Evolutionary conservation across 2,113 vertebrate species (phyloP).

Genomic region (Conger conger): DNA sequence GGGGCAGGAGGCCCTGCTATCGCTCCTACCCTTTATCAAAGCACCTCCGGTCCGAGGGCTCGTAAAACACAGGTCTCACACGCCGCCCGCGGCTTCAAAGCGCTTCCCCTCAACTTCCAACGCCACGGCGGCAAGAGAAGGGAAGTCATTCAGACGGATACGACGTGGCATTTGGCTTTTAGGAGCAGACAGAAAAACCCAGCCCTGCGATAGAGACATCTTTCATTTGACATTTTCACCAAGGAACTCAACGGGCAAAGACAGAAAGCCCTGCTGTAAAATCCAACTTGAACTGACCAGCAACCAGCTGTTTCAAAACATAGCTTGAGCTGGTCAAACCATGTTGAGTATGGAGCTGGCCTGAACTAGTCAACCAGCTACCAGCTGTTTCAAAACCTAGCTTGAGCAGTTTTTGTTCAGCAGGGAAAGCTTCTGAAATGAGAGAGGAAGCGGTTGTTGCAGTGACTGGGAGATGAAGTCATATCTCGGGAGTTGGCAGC

Average conservation of each 20-base stretch:
- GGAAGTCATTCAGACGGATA: constrained; percentile 59
- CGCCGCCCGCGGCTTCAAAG: constrained; percentile 1
- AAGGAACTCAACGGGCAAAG: background rate
- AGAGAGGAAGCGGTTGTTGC: background rate
- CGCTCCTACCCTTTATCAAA: background rate
- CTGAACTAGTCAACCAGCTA: too few relatives aligned
- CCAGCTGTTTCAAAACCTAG: too few relatives aligned
- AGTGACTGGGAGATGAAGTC: background rate
- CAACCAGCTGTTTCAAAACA: too few relatives aligned
- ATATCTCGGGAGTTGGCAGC: background rate
- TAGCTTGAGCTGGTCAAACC: too few relatives aligned
- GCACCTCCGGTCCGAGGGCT: background rate
- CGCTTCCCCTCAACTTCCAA: background rate
- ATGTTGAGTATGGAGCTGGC: too few relatives aligned
- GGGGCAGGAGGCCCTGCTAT: background rate
- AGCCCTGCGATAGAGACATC: constrained; percentile 26
- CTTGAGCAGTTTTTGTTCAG: too few relatives aligned
- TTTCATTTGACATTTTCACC: constrained; percentile 36
- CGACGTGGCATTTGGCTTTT: constrained; percentile 56
- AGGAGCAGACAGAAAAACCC: constrained; percentile 43
- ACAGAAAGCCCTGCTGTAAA: too few relatives aligned
- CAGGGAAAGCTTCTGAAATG: background rate
- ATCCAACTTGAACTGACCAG: too few relatives aligned
- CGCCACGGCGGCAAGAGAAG: constrained; percentile 22
- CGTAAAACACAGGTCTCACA: background rate